phyloP scores from a whole-genome alignment of 2,113 vertebrate species.

The Percopsis transmontana region DNA sequence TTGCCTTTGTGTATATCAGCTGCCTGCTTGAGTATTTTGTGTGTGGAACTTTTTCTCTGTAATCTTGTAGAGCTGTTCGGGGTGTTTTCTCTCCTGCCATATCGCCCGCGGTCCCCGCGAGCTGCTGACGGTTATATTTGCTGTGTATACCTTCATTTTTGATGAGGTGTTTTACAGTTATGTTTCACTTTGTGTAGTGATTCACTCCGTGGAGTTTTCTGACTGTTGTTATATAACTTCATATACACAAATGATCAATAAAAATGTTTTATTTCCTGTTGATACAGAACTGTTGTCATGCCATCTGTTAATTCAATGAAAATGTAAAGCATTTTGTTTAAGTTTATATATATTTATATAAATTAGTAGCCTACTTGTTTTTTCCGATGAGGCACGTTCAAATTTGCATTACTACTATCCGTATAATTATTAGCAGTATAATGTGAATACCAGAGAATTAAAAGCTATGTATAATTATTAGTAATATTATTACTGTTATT shows the following conservation, averaged over 20 bases:
- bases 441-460: no score
- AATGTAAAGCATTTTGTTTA: neutral
- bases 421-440: no score
- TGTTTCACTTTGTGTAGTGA: conserved; percentile 99
- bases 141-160: conserved; percentile 98
- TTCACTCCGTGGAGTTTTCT: conserved; percentile 97
- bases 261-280: conserved; percentile 99
- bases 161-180: conserved; percentile 96
- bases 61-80: conserved; percentile 93
- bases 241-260: conserved; percentile 99
- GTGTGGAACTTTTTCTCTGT: conserved; percentile 92
- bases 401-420: no score
- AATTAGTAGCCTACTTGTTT: no score
- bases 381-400: no score
- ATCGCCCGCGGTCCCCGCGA: conserved; percentile 84
- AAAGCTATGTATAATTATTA: no score
- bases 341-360: neutral
- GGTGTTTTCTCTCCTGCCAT: conserved; percentile 94
- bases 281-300: conserved; percentile 78
- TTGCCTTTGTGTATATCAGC: conserved; percentile 99
- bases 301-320: conserved; percentile 33
- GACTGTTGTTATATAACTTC: conserved; percentile 99
- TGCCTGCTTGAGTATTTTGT: conserved; percentile 99
- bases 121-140: conserved; percentile 90
- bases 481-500: neutral